Conservation (phyloP, 2,113 vertebrate species). For the Sphyrna mokarran region DNA sequence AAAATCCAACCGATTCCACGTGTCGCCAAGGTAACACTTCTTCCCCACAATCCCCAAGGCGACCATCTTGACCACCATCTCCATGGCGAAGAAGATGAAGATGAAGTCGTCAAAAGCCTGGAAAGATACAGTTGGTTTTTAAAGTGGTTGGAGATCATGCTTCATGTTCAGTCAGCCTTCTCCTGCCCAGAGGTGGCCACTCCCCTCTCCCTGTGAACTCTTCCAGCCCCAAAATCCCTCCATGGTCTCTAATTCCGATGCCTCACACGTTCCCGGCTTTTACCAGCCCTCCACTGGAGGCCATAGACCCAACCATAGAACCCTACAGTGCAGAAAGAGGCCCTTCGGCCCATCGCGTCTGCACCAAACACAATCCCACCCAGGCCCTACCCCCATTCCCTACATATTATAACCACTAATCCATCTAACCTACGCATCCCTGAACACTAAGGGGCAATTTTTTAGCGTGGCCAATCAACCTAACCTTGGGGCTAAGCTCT, state of each 20-base stretch:
- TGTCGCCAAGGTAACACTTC: conserved; percentile 91
- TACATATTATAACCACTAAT: no score
- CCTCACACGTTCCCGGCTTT: no score
- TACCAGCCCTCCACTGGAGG: accelerated
- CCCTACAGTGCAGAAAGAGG: no score
- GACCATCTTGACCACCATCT: conserved; percentile 97
- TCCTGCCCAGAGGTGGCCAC: not conserved
- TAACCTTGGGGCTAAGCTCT: no score
- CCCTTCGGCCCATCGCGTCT: no score
- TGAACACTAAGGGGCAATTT: no score
- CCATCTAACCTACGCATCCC: no score
- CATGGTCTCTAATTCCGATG: not conserved
- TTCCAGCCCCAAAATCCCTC: not conserved
- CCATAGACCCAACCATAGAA: no score
- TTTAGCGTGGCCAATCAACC: no score
- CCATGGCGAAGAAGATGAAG: conserved; percentile 87
- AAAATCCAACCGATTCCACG: conserved; percentile 95
- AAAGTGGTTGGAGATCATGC: not conserved
- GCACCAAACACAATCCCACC: no score
- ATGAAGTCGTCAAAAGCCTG: conserved; percentile 71
- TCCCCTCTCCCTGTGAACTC: not conserved
- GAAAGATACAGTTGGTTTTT: not conserved
- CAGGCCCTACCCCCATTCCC: no score
- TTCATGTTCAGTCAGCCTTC: no score
- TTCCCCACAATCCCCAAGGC: conserved; percentile 92